Base-by-base conservation (phyloP, 2,113 vertebrate species). In the Platanista minor region DNA sequence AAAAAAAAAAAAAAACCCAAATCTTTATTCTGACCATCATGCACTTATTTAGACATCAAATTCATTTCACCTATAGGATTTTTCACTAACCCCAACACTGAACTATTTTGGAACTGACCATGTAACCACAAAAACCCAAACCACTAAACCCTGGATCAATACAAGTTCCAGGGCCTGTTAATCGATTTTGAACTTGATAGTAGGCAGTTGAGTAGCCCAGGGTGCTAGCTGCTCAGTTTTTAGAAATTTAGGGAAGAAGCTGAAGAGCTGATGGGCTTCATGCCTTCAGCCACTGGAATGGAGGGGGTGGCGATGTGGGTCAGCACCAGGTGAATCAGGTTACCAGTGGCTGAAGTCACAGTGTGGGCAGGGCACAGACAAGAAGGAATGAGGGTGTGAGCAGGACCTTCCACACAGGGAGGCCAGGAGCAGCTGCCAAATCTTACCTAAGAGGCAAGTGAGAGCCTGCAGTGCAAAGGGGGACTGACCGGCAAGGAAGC, bases 91-190 rank as follows among this genome's bases (percentile, higher is more conserved):
- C 83, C 81, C 31, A 27, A 86, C 20, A 54, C 25, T 77, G n/a
- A 20, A 59, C 86, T 87, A 23, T 86, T 88, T n/a, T 82, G 66
- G 71, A 93, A 94, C 8, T 96, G 52, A 94, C 75, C 59, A 88
- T 0, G 3, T 80, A 97, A 93, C 91, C 93, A 97, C 83, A 94
- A 80, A 95, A 82, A 82, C 21, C 27, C 36, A 83, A 84, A 88
- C 41, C 81, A 84, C 29, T 90, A 67, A 92, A 78, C 27, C 54
- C 43, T 91, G 62, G 77, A 69, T 92, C 57, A 81, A 0, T 54
- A 0, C 41, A 87, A 64, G 57, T 95, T 77, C 90, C 31, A 78
- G 75, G 59, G 39, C 86, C 62, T 74, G 5, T 14, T 77, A 15
- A 54, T 0, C 49, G 39, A 91, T 66, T 81, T 5, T 81, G 90